phyloP scores from a whole-genome alignment of 53 echinoderm and acorn worm genomes.

The Henricia sp. region DNA sequence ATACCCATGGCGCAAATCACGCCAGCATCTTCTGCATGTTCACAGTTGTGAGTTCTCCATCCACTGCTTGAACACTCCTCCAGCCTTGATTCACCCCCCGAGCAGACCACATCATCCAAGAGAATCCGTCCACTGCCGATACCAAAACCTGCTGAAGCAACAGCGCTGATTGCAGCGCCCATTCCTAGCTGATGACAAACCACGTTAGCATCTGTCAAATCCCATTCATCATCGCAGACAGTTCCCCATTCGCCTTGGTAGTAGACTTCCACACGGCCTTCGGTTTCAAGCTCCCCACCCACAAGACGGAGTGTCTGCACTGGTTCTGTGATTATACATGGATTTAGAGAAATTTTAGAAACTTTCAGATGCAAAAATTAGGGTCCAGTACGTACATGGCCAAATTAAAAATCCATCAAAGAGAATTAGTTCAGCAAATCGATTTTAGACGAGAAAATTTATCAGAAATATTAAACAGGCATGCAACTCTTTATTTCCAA shows the following conservation, averaged over 20 bases:
- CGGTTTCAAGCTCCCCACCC: slow-evolving; percentile 45
- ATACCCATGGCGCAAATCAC: slow-evolving; percentile 6
- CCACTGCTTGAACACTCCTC: slow-evolving; percentile 12
- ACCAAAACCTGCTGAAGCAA: background rate
- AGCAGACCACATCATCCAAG: slow-evolving; percentile 24
- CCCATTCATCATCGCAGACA: slow-evolving; percentile 69
- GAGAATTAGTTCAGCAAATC: no score
- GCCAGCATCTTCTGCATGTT: slow-evolving; percentile 37
- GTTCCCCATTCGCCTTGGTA: slow-evolving; percentile 62
- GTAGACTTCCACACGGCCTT: slow-evolving; percentile 75
- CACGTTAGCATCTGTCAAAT: slow-evolving; percentile 53
- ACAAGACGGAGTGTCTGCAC: slow-evolving; percentile 50
- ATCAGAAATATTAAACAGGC: no score
- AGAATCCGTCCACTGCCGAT: slow-evolving; percentile 13
- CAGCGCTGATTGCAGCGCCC: background rate
- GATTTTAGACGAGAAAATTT: no score
- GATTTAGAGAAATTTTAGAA: background rate
- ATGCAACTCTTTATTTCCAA: no score
- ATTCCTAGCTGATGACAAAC: slow-evolving; percentile 78
- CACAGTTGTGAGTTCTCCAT: slow-evolving; percentile 19
- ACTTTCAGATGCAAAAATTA: no score
- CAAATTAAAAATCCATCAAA: no score
- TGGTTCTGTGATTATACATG: background rate
- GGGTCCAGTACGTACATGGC: no score
- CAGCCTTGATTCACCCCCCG: background rate